These are phyloP conservation scores for Clostera curtula DNA, from an alignment of 2,888 invertebrate species.

Conservation along the genomic window DNA sequence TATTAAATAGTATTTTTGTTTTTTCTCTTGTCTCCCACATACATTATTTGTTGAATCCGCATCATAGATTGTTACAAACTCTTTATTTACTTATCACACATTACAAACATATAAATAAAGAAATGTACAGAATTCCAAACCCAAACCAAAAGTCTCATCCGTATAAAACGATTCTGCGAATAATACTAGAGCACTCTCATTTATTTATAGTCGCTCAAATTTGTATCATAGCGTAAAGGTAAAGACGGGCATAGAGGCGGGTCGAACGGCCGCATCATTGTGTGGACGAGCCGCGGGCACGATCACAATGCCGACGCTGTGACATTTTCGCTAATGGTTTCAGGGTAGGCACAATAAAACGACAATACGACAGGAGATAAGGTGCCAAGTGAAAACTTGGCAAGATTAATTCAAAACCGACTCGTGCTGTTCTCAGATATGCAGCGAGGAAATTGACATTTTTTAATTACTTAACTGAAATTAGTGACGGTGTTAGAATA, in stretches of 20 bases:
- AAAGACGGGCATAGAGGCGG: conserved; percentile 51
- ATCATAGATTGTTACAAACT: no score
- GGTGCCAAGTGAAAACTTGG: conserved; percentile 73
- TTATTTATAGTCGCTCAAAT: conserved; percentile 67
- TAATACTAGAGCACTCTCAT: conserved; percentile 44
- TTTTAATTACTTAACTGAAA: conserved; percentile 1
- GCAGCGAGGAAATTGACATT: conserved; percentile 15
- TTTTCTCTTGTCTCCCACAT: no score
- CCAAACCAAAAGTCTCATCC: no score
- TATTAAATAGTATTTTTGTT: no score
- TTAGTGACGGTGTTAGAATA: no score
- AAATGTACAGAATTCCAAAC: no score
- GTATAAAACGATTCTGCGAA: conserved; percentile 30
- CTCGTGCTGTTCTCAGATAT: conserved; percentile 22
- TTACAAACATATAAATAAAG: no score
- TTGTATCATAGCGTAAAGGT: conserved; percentile 67
- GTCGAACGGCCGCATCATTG: conserved; percentile 67
- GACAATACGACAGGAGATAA: conserved; percentile 72
- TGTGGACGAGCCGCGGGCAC: conserved; percentile 58
- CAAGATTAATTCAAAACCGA: conserved; percentile 66
- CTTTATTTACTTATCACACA: no score
- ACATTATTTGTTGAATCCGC: no score
- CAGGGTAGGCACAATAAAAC: conserved; percentile 73
- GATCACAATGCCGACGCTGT: conserved; percentile 69
- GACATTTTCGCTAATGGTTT: conserved; percentile 75